Conservation (phyloP, 1,140 invertebrate species). For the Luehdorfia chinensis region DNA sequence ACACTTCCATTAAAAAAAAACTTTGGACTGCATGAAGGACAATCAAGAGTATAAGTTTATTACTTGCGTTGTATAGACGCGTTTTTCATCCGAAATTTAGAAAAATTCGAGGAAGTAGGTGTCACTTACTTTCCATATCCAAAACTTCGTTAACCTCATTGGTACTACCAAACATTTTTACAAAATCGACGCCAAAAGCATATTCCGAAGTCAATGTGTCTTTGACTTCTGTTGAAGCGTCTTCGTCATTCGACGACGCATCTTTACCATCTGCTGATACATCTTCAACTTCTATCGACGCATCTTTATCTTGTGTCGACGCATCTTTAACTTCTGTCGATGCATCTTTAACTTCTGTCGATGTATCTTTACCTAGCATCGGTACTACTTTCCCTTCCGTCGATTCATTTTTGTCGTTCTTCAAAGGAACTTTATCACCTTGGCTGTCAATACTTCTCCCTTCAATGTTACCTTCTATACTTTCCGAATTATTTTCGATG, state of each 20-base stretch:
- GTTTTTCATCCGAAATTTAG: no score
- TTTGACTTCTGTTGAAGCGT: slow-evolving; percentile 8
- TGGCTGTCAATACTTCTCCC: background rate
- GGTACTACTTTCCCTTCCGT: no score
- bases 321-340: slow-evolving; percentile 9
- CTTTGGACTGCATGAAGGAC: no score
- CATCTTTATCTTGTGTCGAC: background rate
- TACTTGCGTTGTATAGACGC: no score
- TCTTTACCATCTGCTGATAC: slow-evolving; percentile 13
- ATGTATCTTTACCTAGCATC: no score
- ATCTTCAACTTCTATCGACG: background rate
- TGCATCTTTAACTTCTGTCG: background rate
- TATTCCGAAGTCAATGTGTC: background rate
- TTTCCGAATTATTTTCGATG: slow-evolving; percentile 16
- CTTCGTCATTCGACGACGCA: background rate
- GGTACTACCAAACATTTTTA: slow-evolving; percentile 53
- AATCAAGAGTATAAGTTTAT: no score
- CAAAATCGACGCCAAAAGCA: slow-evolving; percentile 26
- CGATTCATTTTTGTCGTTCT: no score
- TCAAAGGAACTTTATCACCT: background rate
- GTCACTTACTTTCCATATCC: slow-evolving; percentile 55
- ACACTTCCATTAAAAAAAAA: no score
- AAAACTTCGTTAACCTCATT: slow-evolving; percentile 56
- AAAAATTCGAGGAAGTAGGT: background rate
- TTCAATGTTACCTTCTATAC: background rate